Percentiles rank a stretch among this genome's conserved stretches.
These are phyloP conservation scores for Tetramorium bicarinatum DNA, from an alignment of 2,888 invertebrate genomes.

Conservation along the genomic window DNA sequence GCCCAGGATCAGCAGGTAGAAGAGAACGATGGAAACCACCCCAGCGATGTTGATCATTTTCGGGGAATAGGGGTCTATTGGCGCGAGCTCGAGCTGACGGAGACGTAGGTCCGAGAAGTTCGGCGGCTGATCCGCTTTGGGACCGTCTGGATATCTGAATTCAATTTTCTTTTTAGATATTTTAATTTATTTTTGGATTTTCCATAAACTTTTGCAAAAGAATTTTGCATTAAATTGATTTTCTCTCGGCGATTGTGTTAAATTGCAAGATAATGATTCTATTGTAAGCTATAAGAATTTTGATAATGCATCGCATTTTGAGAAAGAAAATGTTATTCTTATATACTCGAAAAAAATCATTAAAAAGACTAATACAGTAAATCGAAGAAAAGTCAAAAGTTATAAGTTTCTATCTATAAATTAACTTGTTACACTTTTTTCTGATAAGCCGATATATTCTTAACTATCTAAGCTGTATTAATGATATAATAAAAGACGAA, in stretches of 20 bases:
- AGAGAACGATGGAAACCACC: conserved; percentile 97
- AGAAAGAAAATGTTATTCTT: background rate
- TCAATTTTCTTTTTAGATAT: conserved; percentile 26
- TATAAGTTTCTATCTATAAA: background rate
- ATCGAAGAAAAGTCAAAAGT: background rate
- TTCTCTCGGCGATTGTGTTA: background rate
- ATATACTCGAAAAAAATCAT: background rate
- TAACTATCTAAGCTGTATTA: background rate
- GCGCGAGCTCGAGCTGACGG: conserved; percentile 83
- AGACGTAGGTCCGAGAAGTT: conserved; percentile 83
- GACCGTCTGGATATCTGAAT: conserved; percentile 83
- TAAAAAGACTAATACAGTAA: background rate
- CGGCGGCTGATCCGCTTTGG: conserved; percentile 82
- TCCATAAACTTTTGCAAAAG: background rate
- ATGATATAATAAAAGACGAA: background rate
- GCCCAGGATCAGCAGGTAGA: conserved; percentile 97
- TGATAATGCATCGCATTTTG: background rate
- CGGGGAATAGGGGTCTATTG: conserved; percentile 83
- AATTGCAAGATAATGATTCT: background rate
- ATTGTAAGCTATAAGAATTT: background rate
- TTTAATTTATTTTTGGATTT: background rate
- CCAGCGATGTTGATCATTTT: conserved; percentile 97
- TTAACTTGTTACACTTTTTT: background rate
- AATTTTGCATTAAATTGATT: background rate
- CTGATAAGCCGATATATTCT: background rate